Base-by-base conservation (phyloP, 1,140 invertebrate species). In the Pararge aegeria region DNA sequence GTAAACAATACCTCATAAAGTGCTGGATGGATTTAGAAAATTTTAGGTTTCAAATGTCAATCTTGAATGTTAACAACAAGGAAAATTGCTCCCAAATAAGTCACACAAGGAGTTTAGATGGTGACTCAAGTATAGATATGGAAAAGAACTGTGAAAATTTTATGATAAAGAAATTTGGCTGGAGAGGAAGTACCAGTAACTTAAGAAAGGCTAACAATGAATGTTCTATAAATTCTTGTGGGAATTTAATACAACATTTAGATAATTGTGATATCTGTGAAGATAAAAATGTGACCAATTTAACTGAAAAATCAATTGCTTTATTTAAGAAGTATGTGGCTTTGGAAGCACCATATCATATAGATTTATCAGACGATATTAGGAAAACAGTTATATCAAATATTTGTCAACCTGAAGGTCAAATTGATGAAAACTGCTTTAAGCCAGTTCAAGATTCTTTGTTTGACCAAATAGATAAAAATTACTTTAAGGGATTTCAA, bases 401-500 rank as follows among this genome's bases (percentile, higher is more conserved):
- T 60, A 91, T 91, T 46, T 91, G 90, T 55, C 76, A 90, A 58
- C 87, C 89, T 37, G 87, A 89, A 62, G 89, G 89, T 20, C 55
- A 78, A 27, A 82, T 90, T 55, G 80, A 75, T 56, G 77, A 81
- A 69, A 80, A 90, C 66, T 90, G 87, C 55, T 91, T 91, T 66
- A 78, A 83, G 58, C 72, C 78, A 55, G 91, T 94, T 73, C 92
- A 95, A 89, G 84, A 93, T 75, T 88, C 92, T 90, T 89, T 97
- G 73, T 90, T 93, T 73, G 85, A 92, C 65, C 78, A 92, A 70
- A 91, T 96, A 80, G 92, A 94, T 55, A 89, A 87, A 40, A 90
- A 93, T 75, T 92, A 93, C 84, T 91, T 94, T 76, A 86, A 91
- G 80, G 93, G 92, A 52, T 97, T 95, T 85, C 68, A 94, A 54